phyloP scores from a whole-genome alignment of 1,140 invertebrate species.

The Latrodectus geometricus region DNA sequence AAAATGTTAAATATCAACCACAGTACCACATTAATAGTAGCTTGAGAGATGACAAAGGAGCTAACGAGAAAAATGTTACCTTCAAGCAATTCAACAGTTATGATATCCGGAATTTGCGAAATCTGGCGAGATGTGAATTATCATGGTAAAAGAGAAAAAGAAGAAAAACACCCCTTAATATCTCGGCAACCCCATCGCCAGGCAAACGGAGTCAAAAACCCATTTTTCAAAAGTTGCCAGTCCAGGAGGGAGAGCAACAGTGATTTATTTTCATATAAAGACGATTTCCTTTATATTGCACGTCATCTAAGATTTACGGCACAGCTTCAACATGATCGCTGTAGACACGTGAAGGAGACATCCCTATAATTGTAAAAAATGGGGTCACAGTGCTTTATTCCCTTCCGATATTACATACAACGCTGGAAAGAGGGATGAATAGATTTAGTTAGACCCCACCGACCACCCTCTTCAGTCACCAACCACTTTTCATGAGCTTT shows the following conservation, averaged over 20 bases:
- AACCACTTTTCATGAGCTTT: slow-evolving; percentile 27
- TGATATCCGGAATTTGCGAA: background rate
- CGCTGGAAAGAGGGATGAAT: slow-evolving; percentile 24
- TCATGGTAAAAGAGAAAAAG: background rate
- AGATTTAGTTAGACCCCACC: slow-evolving; percentile 57
- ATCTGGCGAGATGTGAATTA: slow-evolving; percentile 18
- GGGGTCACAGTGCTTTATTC: slow-evolving; percentile 55
- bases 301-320: slow-evolving; percentile 60
- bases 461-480: background rate
- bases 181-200: slow-evolving; percentile 9
- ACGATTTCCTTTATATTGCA: slow-evolving; percentile 61
- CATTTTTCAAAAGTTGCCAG: slow-evolving; percentile 60
- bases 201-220: slow-evolving; percentile 48
- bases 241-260: slow-evolving; percentile 26
- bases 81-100: no score
- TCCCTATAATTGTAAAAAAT: slow-evolving; percentile 61
- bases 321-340: slow-evolving; percentile 53
- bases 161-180: background rate
- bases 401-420: slow-evolving; percentile 49
- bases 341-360: slow-evolving; percentile 56
- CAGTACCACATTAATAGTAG: no score
- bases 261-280: slow-evolving; percentile 62
- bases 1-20: no score
- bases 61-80: no score
- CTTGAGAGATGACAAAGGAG: no score